Percentiles rank a stretch among this genome's conserved stretches.
Conservation (phyloP, 23 tunicate species). For the Oikopleura dioica region DNA sequence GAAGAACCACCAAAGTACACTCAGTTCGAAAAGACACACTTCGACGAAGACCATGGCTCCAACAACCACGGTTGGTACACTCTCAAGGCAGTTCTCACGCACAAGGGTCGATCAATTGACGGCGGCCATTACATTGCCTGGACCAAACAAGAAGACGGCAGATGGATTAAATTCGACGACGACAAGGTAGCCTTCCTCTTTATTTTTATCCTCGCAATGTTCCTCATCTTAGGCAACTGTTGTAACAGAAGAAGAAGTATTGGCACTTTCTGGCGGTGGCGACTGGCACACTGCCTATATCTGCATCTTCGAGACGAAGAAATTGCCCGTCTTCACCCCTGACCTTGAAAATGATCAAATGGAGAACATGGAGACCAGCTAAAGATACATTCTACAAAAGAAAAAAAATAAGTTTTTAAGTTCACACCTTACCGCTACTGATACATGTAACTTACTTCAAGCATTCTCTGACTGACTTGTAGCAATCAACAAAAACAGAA, state of each 20-base stretch:
- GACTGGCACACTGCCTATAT: constrained; percentile 95
- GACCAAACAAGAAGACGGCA: constrained; percentile 43
- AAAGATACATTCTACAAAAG: neutral
- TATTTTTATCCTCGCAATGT: neutral
- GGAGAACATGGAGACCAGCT: neutral
- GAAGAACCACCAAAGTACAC: neutral
- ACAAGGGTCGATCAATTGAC: constrained; percentile 62
- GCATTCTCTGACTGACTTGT: too few species aligned
- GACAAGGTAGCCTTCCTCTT: constrained; percentile 20
- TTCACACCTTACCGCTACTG: neutral
- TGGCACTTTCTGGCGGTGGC: constrained; percentile 79
- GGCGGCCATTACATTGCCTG: constrained; percentile 89
- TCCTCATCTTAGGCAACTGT: constrained; percentile 12
- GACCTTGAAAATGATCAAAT: neutral
- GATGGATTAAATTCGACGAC: constrained; percentile 98
- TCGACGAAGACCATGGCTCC: constrained; percentile 38
- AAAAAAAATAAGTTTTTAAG: neutral
- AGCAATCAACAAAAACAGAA: too few species aligned
- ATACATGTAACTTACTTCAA: neutral
- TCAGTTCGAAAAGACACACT: neutral
- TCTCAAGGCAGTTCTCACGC: constrained; percentile 46
- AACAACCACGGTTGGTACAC: constrained; percentile 79
- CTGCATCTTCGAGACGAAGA: constrained; percentile 48
- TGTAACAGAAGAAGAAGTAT: constrained; percentile 46
- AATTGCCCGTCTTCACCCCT: constrained; percentile 16